Evolutionary conservation across 2,113 vertebrate species (phyloP).

Genomic region (Benitochromis conjunctus): DNA sequence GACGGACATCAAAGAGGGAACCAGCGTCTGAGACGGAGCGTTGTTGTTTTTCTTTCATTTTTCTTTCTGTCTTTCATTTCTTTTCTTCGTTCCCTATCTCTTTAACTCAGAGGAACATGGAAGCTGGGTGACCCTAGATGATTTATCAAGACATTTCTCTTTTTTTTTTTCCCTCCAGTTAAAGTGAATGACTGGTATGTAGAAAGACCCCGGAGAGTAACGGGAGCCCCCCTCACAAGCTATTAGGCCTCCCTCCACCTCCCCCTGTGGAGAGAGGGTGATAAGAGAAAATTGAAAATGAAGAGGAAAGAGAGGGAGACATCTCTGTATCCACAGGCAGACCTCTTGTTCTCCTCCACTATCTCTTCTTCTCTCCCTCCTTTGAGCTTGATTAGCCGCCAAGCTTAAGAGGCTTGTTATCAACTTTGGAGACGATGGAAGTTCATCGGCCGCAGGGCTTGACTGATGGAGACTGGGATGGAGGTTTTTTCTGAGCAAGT

Average conservation of each 20-base stretch:
- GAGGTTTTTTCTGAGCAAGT: slow-evolving; percentile 11
- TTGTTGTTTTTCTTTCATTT: neutral
- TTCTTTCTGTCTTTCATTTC: neutral
- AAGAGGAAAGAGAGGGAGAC: slow-evolving; percentile 42
- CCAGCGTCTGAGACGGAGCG: neutral
- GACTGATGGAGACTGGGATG: slow-evolving; percentile 51
- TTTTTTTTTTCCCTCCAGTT: neutral
- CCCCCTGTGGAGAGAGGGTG: slow-evolving; percentile 58
- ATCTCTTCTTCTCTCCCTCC: slow-evolving; percentile 49
- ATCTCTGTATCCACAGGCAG: slow-evolving; percentile 43
- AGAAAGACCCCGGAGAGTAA: slow-evolving; percentile 41
- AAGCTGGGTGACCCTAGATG: slow-evolving; percentile 51
- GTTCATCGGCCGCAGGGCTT: slow-evolving; percentile 51
- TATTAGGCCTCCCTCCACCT: slow-evolving; percentile 64
- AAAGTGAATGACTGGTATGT: slow-evolving; percentile 62
- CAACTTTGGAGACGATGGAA: slow-evolving; percentile 63
- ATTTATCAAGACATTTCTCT: slow-evolving; percentile 47
- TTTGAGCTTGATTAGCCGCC: slow-evolving; percentile 67
- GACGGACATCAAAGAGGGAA: slow-evolving; percentile 41
- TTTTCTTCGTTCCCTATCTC: neutral
- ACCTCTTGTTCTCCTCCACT: slow-evolving; percentile 45
- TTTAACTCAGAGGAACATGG: slow-evolving; percentile 38
- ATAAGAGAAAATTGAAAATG: slow-evolving; percentile 69
- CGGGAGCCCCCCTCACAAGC: slow-evolving; percentile 20
- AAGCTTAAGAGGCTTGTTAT: slow-evolving; percentile 67